Evolutionary conservation across 2,888 invertebrate species (phyloP).

Genomic region (Toxonevra muliebris): DNA sequence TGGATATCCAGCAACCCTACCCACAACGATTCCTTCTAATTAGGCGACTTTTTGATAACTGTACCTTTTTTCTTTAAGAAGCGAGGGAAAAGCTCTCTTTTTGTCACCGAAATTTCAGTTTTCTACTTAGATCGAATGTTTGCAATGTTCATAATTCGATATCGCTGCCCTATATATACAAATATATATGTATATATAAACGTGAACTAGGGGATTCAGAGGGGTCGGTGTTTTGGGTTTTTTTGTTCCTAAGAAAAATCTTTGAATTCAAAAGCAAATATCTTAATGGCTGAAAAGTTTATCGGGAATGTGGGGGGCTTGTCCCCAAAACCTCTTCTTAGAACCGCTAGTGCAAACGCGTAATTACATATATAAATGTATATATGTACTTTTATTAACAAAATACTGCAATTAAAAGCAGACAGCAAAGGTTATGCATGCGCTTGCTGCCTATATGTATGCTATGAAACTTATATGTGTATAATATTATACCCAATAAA

Average conservation of each 20-base stretch:
- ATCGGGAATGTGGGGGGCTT: background rate
- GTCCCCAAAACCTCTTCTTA: background rate
- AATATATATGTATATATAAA: background rate
- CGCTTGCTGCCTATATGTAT: no score
- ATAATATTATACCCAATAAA: no score
- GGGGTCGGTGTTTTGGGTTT: background rate
- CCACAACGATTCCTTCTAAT: no score
- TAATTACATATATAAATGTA: background rate
- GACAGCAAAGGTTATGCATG: no score
- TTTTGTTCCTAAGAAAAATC: background rate
- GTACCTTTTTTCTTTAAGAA: background rate
- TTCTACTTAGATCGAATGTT: background rate
- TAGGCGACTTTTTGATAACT: background rate
- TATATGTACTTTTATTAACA: no score
- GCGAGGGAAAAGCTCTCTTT: no score
- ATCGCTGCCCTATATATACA: background rate
- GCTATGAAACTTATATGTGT: no score
- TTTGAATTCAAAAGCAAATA: no score
- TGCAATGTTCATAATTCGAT: background rate
- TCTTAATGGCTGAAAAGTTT: background rate
- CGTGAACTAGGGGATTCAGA: no score
- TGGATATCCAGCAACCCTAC: no score
- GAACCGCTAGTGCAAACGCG: background rate
- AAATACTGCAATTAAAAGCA: no score
- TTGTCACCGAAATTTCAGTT: slow-evolving; percentile 3